Conservation (phyloP, 2,888 invertebrate species). For the Alcis repandata region DNA sequence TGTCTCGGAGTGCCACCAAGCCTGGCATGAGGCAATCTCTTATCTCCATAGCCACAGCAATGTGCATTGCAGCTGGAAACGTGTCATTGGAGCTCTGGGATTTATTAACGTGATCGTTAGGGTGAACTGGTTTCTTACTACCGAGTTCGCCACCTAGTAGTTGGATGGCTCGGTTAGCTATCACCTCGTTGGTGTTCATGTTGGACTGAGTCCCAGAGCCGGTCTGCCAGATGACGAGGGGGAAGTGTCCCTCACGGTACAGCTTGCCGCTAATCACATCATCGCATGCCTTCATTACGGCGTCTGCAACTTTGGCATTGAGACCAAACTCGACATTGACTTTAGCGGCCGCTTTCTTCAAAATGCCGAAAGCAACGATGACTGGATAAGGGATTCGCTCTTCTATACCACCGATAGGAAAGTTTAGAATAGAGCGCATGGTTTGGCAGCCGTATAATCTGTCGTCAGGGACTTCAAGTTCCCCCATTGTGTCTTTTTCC, state of each 20-base stretch:
- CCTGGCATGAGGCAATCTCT: slow-evolving; percentile 93
- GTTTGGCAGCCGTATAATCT: slow-evolving; percentile 99
- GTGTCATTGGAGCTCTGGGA: slow-evolving; percentile 99
- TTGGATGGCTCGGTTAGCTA: slow-evolving; percentile 96
- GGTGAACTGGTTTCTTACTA: slow-evolving; percentile 97
- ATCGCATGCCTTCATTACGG: slow-evolving; percentile 96
- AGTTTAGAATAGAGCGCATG: slow-evolving; percentile 97
- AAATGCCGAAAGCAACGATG: slow-evolving; percentile 96
- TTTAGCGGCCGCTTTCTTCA: slow-evolving; percentile 98
- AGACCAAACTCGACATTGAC: slow-evolving; percentile 97
- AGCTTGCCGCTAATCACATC: slow-evolving; percentile 97
- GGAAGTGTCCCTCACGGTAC: slow-evolving; percentile 96
- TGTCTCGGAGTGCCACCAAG: slow-evolving; percentile 90
- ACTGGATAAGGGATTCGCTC: slow-evolving; percentile 99
- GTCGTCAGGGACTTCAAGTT: slow-evolving; percentile 95
- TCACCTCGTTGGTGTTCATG: slow-evolving; percentile 99
- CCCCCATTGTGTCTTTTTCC: slow-evolving; percentile 95
- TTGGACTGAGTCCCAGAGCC: slow-evolving; percentile 99
- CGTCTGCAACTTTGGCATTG: slow-evolving; percentile 94
- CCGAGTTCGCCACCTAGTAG: slow-evolving; percentile 95
- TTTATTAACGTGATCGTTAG: slow-evolving; percentile 99
- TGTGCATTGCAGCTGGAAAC: slow-evolving; percentile 99
- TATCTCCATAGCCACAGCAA: slow-evolving; percentile 97
- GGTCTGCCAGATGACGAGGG: slow-evolving; percentile 99
- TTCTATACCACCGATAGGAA: slow-evolving; percentile 96